Base-by-base conservation (phyloP, 2,888 invertebrate genomes). In the Nomada fucata region DNA sequence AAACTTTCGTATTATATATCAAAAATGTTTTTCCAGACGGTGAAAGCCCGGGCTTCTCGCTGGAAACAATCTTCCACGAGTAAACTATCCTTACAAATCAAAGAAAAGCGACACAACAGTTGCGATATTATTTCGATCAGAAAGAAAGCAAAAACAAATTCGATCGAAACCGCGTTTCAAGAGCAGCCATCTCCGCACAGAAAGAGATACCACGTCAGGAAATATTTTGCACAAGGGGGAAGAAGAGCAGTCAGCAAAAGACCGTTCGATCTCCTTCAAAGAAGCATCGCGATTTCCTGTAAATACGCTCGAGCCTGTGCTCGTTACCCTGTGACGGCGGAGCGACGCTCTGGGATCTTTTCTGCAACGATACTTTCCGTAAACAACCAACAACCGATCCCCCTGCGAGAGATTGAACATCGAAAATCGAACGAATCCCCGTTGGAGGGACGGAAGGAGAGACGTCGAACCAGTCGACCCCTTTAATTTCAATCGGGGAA, bases 401-500 rank as follows among this genome's bases (percentile, higher is more conserved):
- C 47, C 29, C 61, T 26, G 47, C 60, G 29, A 55, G 20, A 44
- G 47, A 67, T 68, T 69, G 52, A 72, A 52, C 68, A 29, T 26
- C 50, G 59, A n/a, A n/a, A 29, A 68, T 63, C 61, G 50, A 47
- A 29, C 23, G 53, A 36, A 20, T n/a, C 15, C 9, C 29, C 4
- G 57, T 69, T 55, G 18, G 52, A 71, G 74, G 75, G 61, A 29
- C 52, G 42, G 57, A 11, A 11, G 20, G 20, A 10, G 20, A n/a
- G 44, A 10, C n/a, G 11, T 2, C 18, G 7, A 18, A 1, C 13
- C n/a, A 7, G 36, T 36, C 23, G 20, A 23, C 47, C 79, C 65
- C 76, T 87, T 73, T 73, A 76, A 87, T 88, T 81, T 81, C 70
- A 82, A 76, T 86, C 73, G 50, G 61, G 61, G 72, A 63, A 74